phyloP scores from a whole-genome alignment of 2,888 invertebrate species.

The Elysia crispata region DNA sequence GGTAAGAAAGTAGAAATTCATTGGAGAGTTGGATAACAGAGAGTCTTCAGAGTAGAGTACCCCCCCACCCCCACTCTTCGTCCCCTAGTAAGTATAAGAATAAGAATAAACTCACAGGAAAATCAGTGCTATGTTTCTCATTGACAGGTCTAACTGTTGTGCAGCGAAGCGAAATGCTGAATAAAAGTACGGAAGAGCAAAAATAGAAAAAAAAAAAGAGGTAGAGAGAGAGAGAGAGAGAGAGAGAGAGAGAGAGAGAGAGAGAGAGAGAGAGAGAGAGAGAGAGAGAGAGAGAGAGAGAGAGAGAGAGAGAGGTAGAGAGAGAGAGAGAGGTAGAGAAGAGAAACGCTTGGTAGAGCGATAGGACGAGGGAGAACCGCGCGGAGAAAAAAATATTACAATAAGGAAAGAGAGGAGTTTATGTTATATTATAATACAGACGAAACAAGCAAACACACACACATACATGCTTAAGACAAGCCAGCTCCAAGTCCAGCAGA shows the following conservation, averaged over 20 bases:
- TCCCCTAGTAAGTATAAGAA: too few species aligned
- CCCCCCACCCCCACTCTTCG: too few species aligned
- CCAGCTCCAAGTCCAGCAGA: too few species aligned
- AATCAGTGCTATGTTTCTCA: too few species aligned
- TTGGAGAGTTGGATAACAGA: too few species aligned
- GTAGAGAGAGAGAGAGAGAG: neutral
- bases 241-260: neutral
- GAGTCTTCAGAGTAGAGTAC: too few species aligned
- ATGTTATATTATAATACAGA: too few species aligned
- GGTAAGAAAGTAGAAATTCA: too few species aligned
- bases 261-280: constrained; percentile 24
- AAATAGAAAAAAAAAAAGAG: constrained; percentile 5
- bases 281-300: constrained; percentile 35
- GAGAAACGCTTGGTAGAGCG: constrained; percentile 29
- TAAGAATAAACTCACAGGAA: too few species aligned
- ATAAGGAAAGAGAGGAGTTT: neutral
- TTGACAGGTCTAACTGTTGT: too few species aligned
- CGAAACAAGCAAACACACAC: neutral
- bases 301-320: constrained; percentile 15
- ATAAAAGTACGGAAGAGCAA: constrained; percentile 13
- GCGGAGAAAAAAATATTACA: constrained; percentile 29
- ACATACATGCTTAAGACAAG: neutral
- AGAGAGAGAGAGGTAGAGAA: constrained; percentile 29
- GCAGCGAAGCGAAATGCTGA: too few species aligned
- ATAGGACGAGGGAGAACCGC: constrained; percentile 34